Conservation (phyloP, 2,113 vertebrate genomes). For the Ploceus nigricollis region DNA sequence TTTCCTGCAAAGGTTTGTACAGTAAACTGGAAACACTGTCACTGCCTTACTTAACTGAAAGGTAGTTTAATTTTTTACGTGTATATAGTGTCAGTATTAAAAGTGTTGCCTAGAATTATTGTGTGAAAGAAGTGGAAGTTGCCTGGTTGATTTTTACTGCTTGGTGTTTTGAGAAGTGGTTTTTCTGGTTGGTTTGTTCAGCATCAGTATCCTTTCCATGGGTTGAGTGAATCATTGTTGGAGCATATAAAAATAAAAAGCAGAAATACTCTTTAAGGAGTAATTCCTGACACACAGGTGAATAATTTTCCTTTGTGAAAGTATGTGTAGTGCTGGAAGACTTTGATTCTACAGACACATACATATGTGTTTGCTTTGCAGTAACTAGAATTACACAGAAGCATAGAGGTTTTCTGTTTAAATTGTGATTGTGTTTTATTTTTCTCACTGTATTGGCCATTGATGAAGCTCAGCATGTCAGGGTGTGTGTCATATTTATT, state of each 20-base stretch:
- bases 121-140: neutral
- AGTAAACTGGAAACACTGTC: neutral
- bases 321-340: neutral
- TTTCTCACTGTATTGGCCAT: neutral
- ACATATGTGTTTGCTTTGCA: neutral
- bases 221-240: neutral
- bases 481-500: neutral
- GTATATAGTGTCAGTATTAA: neutral
- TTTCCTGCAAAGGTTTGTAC: neutral
- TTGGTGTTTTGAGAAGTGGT: neutral
- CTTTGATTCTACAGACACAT: neutral
- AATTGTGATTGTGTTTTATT: neutral
- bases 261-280: neutral
- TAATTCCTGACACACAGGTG: neutral
- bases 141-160: neutral
- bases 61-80: neutral
- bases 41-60: neutral
- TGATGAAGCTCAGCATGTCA: neutral
- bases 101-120: neutral
- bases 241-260: neutral
- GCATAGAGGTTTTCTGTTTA: neutral
- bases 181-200: neutral
- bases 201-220: neutral
- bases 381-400: neutral
- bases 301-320: neutral